phyloP scores from a whole-genome alignment of 2,113 vertebrate genomes.

The Xenus cinereus region DNA sequence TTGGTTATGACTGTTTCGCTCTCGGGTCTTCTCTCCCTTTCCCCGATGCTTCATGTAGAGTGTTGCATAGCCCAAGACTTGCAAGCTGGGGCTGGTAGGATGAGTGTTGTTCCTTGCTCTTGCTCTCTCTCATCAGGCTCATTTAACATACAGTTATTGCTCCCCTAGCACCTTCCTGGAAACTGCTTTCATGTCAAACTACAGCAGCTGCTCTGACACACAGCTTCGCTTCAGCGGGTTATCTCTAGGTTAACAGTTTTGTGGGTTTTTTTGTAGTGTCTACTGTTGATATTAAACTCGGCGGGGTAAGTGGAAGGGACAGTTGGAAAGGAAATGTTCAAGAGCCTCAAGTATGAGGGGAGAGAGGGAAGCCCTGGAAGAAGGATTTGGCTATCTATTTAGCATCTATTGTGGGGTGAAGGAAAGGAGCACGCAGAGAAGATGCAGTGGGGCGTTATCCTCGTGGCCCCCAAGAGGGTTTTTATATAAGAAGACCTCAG shows the following conservation, averaged over 20 bases:
- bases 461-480: neutral
- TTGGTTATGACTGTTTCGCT: neutral
- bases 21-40: neutral
- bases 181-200: neutral
- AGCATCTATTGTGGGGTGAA: neutral
- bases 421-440: neutral
- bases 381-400: rapidly evolving
- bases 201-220: neutral
- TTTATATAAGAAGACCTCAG: neutral
- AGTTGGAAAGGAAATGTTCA: neutral
- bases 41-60: neutral
- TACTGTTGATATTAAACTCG: neutral
- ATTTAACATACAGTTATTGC: neutral
- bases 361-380: neutral
- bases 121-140: neutral
- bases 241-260: neutral
- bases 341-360: neutral
- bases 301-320: neutral
- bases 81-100: neutral
- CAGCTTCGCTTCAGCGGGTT: neutral
- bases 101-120: neutral
- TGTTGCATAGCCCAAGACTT: neutral
- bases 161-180: neutral
- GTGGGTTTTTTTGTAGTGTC: neutral
- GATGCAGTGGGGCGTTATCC: neutral